Evolutionary conservation across 2,888 invertebrate species (phyloP).

Genomic region (Perizoma flavofasciatum): DNA sequence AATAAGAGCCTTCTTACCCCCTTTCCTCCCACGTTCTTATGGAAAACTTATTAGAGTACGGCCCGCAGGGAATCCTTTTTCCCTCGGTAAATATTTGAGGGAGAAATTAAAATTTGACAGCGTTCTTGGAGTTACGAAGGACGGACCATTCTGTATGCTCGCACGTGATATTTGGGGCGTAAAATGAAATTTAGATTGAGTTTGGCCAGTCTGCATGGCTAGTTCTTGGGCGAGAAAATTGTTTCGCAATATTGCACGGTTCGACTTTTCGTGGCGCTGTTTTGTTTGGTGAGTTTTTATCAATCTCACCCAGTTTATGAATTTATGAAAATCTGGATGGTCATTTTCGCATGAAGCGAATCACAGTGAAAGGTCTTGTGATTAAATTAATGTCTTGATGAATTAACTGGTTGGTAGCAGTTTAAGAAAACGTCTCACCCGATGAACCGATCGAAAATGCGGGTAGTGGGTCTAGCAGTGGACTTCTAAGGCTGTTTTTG

Average conservation of each 20-base stretch:
- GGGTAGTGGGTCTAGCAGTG: too few species aligned
- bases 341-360: too few species aligned
- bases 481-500: too few species aligned
- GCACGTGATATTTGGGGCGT: conserved; percentile 81
- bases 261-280: conserved; percentile 27
- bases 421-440: too few species aligned
- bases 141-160: conserved; percentile 75
- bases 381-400: too few species aligned
- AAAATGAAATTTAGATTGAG: conserved; percentile 83
- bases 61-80: conserved; percentile 83
- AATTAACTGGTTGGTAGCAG: too few species aligned
- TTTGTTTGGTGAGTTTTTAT: not conserved
- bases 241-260: conserved; percentile 41
- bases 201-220: conserved; percentile 68
- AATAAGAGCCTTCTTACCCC: conserved; percentile 78
- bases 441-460: too few species aligned
- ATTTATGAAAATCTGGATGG: too few species aligned
- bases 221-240: conserved; percentile 42
- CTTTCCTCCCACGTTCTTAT: conserved; percentile 68
- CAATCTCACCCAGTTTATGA: not conserved
- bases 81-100: conserved; percentile 84
- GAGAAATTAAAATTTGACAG: conserved; percentile 84
- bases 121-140: conserved; percentile 71
- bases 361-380: too few species aligned
- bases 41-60: conserved; percentile 84